phyloP scores from a whole-genome alignment of 92 coral and sea anemone species.

The Umimayanthus chanpuru region DNA sequence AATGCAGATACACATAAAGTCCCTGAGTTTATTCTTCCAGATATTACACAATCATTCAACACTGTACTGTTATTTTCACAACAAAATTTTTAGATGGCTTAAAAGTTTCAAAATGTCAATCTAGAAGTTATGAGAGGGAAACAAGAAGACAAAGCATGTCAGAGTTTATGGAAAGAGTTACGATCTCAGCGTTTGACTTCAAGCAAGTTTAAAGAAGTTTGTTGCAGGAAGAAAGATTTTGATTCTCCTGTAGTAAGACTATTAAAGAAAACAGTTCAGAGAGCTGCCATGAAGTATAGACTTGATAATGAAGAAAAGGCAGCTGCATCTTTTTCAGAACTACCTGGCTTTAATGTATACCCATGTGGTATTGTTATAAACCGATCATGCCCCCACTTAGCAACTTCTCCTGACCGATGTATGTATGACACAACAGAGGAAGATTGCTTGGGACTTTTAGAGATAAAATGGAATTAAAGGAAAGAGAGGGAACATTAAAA shows the following conservation, averaged over 20 bases:
- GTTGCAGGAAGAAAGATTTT: slow-evolving; percentile 1
- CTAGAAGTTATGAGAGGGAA: slow-evolving; percentile 35
- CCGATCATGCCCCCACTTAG: slow-evolving; percentile 47
- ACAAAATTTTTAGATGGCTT: slow-evolving; percentile 30
- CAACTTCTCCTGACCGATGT: slow-evolving; percentile 38
- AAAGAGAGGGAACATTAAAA: slow-evolving; percentile 19
- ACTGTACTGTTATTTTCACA: slow-evolving; percentile 2
- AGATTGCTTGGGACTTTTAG: slow-evolving; percentile 34
- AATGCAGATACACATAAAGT: slow-evolving; percentile 33
- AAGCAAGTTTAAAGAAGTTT: slow-evolving; percentile 40
- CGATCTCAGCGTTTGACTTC: slow-evolving; percentile 16
- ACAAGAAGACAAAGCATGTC: slow-evolving; percentile 24
- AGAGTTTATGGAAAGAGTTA: not conserved
- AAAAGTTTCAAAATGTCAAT: not conserved
- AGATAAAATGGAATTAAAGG: slow-evolving; percentile 42
- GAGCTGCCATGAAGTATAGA: slow-evolving; percentile 45
- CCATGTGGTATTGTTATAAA: slow-evolving; percentile 34
- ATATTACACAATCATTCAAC: not conserved
- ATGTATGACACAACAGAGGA: slow-evolving; percentile 26
- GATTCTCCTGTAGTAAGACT: slow-evolving; percentile 18
- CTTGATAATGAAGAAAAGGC: slow-evolving; percentile 37
- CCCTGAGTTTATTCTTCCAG: slow-evolving; percentile 19
- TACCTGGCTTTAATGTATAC: slow-evolving; percentile 17
- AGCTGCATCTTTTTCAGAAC: slow-evolving; percentile 37
- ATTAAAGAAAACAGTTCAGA: slow-evolving; percentile 46